phyloP scores from a whole-genome alignment of 2,888 invertebrate genomes.

The Drosophila atripex region DNA sequence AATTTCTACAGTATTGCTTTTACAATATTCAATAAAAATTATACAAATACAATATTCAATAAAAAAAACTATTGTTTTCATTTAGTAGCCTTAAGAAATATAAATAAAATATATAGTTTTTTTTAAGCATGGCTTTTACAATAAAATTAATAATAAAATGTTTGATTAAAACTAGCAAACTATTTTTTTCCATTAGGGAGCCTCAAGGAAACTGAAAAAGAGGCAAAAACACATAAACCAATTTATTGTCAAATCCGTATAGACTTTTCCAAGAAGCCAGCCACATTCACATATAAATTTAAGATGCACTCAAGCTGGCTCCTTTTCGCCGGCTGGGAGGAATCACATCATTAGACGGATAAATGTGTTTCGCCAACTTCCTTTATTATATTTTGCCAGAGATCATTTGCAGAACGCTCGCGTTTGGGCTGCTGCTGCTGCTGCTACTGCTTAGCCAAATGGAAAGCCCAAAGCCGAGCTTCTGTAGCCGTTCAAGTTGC shows the following conservation, averaged over 20 bases:
- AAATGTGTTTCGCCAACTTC: slow-evolving; percentile 45
- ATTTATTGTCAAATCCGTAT: slow-evolving; percentile 9
- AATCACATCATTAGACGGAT: slow-evolving; percentile 45
- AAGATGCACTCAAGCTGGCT: slow-evolving; percentile 17
- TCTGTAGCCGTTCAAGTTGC: slow-evolving; percentile 20
- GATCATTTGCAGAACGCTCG: slow-evolving; percentile 54
- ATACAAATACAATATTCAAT: too few species aligned
- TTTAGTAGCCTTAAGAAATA: too few species aligned
- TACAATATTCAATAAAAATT: too few species aligned
- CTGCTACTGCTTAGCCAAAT: slow-evolving; percentile 66
- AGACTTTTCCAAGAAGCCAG: slow-evolving; percentile 5
- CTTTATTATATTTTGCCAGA: slow-evolving; percentile 55
- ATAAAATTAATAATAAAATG: too few species aligned
- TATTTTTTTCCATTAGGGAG: too few species aligned
- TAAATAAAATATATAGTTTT: too few species aligned
- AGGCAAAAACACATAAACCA: not conserved
- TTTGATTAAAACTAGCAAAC: too few species aligned
- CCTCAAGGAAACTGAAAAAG: not conserved
- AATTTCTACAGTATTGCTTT: too few species aligned
- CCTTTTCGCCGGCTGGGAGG: slow-evolving; percentile 8
- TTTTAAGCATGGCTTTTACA: too few species aligned
- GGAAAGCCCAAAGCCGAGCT: slow-evolving; percentile 56
- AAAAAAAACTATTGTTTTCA: too few species aligned
- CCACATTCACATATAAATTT: slow-evolving; percentile 3
- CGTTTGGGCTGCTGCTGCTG: slow-evolving; percentile 52